Base-by-base conservation (phyloP, 2,888 invertebrate species). In the Drosophila limbata region DNA sequence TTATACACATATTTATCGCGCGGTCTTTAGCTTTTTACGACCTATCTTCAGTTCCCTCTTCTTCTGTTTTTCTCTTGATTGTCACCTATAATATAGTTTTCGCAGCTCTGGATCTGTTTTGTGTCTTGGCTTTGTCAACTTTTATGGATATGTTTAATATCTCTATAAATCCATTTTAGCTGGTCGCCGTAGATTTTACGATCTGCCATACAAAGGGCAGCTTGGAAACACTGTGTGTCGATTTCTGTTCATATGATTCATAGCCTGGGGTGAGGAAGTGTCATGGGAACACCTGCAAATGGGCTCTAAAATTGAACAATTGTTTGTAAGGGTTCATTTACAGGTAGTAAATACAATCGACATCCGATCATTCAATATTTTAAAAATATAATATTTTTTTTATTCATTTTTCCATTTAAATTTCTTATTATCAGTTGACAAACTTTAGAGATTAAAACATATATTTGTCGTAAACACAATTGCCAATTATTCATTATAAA, bases 21-120 rank as follows among this genome's bases (percentile, higher is more conserved):
- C 74, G 65, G 64, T 88, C 88, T 82, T 85, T 69, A 77, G 69
- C 53, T 62, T 77, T 74, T 85, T 85, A 87, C 85, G 70, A 85
- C 42, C 85, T 35, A 63, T 75, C 59, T 51, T 25, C 17, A 33
- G 44, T 33, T 55, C 19, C 33, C 25, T 15, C 11, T 28, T 10
- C 28, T 15, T 3, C 3, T 17, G 13, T 17, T 33, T 17, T 3
- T 9, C 4, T 56, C 63, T 62, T 66, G 84, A 81, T 88, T 86
- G 83, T 86, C 81, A 86, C 79, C 88, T 86, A 21, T 3, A 21
- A 67, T 80, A 71, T 76, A 71, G 66, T 70, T 82, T 82, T 77
- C 53, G 69, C 79, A 72, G 88, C 72, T 84, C 70, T 21, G 40
- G 15, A 56, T 69, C 63, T 19, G 19, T 13, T 33, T 2, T 47